Conservation (phyloP, 2,888 invertebrate genomes). For the Stictocephala bisonia region DNA sequence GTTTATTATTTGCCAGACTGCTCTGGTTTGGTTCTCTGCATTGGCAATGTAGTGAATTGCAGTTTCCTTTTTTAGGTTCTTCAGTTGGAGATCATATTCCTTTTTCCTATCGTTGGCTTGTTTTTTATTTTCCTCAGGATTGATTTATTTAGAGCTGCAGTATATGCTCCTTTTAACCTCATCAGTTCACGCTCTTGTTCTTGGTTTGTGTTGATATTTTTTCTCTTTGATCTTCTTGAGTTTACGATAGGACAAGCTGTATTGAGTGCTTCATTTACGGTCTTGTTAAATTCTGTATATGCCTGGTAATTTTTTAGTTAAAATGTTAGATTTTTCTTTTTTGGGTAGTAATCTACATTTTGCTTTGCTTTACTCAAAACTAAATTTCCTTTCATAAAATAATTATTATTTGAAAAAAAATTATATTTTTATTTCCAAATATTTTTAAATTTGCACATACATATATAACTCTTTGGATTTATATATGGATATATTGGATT, state of each 20-base stretch:
- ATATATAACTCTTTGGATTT: too few relatives aligned
- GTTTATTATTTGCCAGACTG: constrained; percentile 20
- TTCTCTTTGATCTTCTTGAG: constrained; percentile 17
- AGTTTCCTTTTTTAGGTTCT: constrained; percentile 10
- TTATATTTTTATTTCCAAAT: too few relatives aligned
- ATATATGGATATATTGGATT: too few relatives aligned
- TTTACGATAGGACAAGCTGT: constrained; percentile 7
- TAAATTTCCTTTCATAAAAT: too few relatives aligned
- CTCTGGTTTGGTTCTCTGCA: constrained; percentile 16
- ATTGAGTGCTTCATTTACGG: not conserved
- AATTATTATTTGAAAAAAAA: too few relatives aligned
- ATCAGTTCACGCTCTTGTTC: constrained; percentile 4
- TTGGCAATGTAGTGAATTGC: not conserved
- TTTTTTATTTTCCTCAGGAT: constrained; percentile 22
- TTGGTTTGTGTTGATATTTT: constrained; percentile 8
- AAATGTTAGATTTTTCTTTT: too few relatives aligned
- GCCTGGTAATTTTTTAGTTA: too few relatives aligned
- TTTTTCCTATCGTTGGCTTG: not conserved
- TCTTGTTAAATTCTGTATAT: constrained; percentile 2
- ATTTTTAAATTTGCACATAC: too few relatives aligned
- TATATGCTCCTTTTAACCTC: constrained; percentile 19
- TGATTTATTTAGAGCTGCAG: constrained; percentile 10
- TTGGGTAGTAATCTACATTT: too few relatives aligned
- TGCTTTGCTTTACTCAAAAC: too few relatives aligned
- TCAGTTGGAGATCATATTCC: constrained; percentile 17